phyloP scores from a whole-genome alignment of 2,113 vertebrate genomes.

The Pleuronectes platessa region DNA sequence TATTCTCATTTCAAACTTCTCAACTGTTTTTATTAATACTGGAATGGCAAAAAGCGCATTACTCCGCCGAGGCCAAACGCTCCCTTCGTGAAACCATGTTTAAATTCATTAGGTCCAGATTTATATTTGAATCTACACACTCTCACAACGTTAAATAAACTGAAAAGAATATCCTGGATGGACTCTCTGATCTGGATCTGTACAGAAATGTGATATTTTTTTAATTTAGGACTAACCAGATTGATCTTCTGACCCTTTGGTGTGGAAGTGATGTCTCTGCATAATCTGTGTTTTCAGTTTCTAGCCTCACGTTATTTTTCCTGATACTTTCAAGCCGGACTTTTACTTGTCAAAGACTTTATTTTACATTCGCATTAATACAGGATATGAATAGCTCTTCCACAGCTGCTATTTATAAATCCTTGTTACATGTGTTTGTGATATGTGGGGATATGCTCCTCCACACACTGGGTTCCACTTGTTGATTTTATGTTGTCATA shows the following conservation, averaged over 20 bases:
- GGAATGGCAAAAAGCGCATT: not conserved
- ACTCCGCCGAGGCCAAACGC: too few relatives aligned
- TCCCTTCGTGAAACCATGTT: not conserved
- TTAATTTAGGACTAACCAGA: not conserved
- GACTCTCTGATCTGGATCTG: too few relatives aligned
- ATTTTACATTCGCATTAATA: not conserved
- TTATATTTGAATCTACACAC: not conserved
- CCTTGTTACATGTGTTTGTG: not conserved
- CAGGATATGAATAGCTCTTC: not conserved
- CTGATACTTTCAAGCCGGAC: too few relatives aligned
- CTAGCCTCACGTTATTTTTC: too few relatives aligned
- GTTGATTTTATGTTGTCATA: conserved; percentile 27
- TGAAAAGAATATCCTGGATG: not conserved
- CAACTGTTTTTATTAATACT: not conserved
- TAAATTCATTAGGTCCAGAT: not conserved
- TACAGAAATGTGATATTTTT: too few relatives aligned
- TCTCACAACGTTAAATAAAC: too few relatives aligned
- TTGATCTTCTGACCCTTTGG: not conserved
- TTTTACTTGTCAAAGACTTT: not conserved
- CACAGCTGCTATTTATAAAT: not conserved
- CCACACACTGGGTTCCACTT: conserved; percentile 3
- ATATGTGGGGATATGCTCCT: not conserved
- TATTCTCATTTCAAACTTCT: too few relatives aligned
- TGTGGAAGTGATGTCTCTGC: too few relatives aligned
- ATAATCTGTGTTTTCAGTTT: too few relatives aligned